phyloP scores from a whole-genome alignment of 2,797 vertebrate species.

The Sitta carolinensis region DNA sequence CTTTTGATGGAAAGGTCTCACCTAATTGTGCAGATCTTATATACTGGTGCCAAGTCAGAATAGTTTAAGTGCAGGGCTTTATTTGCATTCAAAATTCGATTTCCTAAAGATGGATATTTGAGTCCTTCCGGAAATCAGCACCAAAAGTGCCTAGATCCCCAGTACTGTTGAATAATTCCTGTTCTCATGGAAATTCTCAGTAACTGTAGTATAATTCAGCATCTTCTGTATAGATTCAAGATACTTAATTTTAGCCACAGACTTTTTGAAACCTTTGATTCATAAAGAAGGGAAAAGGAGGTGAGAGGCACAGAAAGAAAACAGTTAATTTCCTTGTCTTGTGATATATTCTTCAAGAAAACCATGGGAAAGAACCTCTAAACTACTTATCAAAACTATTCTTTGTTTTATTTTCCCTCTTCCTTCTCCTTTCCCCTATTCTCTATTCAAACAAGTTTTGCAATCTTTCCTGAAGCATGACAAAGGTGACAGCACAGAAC shows the following conservation, averaged over 20 bases:
- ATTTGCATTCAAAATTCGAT: neutral
- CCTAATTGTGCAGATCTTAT: neutral
- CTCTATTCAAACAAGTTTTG: slow-evolving; percentile 31
- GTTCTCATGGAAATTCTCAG: neutral
- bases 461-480: slow-evolving; percentile 9
- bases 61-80: neutral
- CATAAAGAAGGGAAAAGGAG: neutral
- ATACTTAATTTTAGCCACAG: neutral
- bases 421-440: slow-evolving; percentile 24
- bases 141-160: neutral
- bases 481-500: slow-evolving; percentile 8
- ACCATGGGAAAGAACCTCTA: neutral
- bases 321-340: neutral
- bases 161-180: neutral
- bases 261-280: neutral
- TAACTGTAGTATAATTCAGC: neutral
- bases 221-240: neutral
- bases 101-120: neutral
- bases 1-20: neutral
- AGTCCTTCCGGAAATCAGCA: neutral
- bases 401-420: slow-evolving; percentile 27
- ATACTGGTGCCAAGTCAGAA: neutral
- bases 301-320: neutral
- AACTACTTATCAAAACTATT: neutral
- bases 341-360: neutral